A percentile compares a stretch with the other conserved stretches of the same genome.
Conservation (phyloP, 2,113 vertebrate species). For the Cheilinus undulatus region DNA sequence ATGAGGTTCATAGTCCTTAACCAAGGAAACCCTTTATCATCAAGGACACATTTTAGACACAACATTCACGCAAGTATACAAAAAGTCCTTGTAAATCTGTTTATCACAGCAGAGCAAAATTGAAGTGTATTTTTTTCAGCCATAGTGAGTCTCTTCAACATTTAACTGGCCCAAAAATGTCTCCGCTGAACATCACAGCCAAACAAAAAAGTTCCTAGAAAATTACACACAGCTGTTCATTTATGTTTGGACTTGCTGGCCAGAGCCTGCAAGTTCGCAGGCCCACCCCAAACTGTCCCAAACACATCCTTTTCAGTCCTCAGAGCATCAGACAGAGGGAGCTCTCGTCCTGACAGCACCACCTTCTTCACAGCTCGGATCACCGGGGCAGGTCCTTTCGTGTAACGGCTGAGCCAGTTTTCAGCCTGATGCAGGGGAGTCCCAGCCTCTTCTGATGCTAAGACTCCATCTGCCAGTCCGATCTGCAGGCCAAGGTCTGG, state of each 20-base stretch:
- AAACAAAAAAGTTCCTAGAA: background rate
- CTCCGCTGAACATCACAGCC: background rate
- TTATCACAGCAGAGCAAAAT: conserved; percentile 2
- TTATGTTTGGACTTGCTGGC: conserved; percentile 85
- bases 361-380: conserved; percentile 89
- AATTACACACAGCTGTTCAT: conserved; percentile 62
- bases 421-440: conserved; percentile 76
- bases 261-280: conserved; percentile 90
- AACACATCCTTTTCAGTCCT: conserved; percentile 89
- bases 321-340: conserved; percentile 88
- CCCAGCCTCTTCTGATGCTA: conserved; percentile 71
- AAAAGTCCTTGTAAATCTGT: background rate
- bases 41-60: background rate
- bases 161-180: background rate
- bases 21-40: background rate
- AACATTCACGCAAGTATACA: background rate
- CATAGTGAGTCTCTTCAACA: background rate
- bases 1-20: background rate
- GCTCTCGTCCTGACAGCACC: conserved; percentile 87
- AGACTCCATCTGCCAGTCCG: conserved; percentile 84
- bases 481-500: conserved; percentile 82
- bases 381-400: conserved; percentile 84
- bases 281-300: conserved; percentile 92
- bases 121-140: no score
- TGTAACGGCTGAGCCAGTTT: conserved; percentile 86